Percentiles rank a stretch among this genome's conserved stretches.
Evolutionary conservation across 2,113 vertebrate species (phyloP).

Genomic region (Eulemur rufifrons): DNA sequence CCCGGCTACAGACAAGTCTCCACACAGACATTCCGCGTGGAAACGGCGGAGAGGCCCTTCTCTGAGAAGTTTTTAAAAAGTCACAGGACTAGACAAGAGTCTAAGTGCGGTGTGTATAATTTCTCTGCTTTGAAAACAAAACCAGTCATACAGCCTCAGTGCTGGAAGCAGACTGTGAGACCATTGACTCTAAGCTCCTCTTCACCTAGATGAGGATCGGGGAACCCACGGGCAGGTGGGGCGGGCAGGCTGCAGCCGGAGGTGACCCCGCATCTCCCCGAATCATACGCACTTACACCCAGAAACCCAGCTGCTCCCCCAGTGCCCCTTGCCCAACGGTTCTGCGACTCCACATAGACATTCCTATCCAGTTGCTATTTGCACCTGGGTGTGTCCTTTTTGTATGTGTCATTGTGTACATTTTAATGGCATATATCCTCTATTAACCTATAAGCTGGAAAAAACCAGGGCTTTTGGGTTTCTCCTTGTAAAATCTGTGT

Average conservation of each 20-base stretch:
- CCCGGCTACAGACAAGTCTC: not conserved
- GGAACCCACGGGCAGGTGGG: not conserved
- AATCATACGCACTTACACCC: not conserved
- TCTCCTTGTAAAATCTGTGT: not conserved
- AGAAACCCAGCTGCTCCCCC: not conserved
- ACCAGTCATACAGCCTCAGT: not conserved
- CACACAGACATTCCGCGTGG: not conserved
- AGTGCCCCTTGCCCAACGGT: not conserved
- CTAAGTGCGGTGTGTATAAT: not conserved
- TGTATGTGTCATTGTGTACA: not conserved
- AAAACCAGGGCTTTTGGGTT: not conserved
- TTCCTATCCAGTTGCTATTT: not conserved
- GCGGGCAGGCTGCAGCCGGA: not conserved
- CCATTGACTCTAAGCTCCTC: not conserved
- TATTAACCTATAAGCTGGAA: not conserved
- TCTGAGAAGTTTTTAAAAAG: not conserved
- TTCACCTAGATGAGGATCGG: not conserved
- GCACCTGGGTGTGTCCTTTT: not conserved
- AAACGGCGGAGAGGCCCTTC: not conserved
- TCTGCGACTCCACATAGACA: not conserved
- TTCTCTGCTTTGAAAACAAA: not conserved
- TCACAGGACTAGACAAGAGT: not conserved
- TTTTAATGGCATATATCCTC: constrained; percentile 40
- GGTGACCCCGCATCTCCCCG: not conserved
- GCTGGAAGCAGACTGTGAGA: not conserved